phyloP scores from a whole-genome alignment of 1,140 invertebrate genomes.

The Mactra quadrangularis region DNA sequence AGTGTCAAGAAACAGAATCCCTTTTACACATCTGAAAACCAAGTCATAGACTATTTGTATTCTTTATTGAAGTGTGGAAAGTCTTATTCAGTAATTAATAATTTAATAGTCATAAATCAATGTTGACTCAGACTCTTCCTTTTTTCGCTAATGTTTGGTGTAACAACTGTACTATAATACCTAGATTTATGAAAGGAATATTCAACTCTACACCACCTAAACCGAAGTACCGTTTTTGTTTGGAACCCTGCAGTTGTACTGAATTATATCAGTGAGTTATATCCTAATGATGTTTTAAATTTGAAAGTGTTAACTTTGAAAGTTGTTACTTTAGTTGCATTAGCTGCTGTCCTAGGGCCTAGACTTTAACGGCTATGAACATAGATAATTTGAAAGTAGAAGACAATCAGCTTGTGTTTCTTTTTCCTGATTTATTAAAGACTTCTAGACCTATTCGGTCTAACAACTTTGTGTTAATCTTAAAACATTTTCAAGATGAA shows the following conservation, averaged over 20 bases:
- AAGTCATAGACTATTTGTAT: neutral
- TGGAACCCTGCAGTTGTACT: neutral
- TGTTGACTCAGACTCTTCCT: conserved; percentile 26
- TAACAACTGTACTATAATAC: neutral
- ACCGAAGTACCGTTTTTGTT: conserved; percentile 17
- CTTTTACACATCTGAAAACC: neutral
- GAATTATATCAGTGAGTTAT: neutral
- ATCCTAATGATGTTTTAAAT: neutral
- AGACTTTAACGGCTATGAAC: no score
- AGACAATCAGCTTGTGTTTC: neutral
- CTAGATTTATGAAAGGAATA: conserved; percentile 6
- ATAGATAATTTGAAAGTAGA: no score
- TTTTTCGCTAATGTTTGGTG: conserved; percentile 6
- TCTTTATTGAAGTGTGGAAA: neutral
- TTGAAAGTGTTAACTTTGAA: neutral
- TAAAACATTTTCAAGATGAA: conserved; percentile 37
- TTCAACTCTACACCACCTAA: neutral
- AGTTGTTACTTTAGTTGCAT: no score
- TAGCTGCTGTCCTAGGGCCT: no score
- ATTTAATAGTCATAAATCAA: conserved; percentile 36
- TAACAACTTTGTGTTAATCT: neutral
- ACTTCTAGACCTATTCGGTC: neutral
- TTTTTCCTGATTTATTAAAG: conserved; percentile 36
- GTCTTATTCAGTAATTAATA: conserved; percentile 28
- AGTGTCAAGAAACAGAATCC: no score